phyloP scores from a whole-genome alignment of 2,113 vertebrate genomes.

The Peromyscus maniculatus region DNA sequence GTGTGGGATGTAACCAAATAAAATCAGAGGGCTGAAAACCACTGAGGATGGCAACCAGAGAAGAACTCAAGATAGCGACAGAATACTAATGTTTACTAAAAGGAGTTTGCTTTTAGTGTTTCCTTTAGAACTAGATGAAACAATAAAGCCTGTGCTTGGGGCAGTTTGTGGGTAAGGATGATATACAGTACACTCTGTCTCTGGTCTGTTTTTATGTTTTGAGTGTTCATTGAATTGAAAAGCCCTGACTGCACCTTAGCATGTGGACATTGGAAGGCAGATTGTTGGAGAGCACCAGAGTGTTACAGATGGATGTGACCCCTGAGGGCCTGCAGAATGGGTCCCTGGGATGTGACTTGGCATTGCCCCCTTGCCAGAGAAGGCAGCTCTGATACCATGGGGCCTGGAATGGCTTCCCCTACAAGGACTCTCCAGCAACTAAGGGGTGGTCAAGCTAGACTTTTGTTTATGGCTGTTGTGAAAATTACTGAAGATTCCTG shows the following conservation, averaged over 20 bases:
- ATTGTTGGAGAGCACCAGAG: background rate
- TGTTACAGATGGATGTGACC: background rate
- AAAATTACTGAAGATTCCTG: background rate
- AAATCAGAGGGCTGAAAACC: background rate
- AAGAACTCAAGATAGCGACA: background rate
- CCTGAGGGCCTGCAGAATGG: background rate
- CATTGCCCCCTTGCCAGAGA: background rate
- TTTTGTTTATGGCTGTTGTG: too few species aligned
- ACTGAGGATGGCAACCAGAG: background rate
- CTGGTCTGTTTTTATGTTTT: background rate
- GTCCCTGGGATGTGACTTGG: background rate
- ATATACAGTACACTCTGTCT: background rate
- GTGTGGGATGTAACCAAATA: background rate
- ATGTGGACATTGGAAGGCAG: background rate
- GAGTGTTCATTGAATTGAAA: background rate
- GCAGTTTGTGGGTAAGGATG: background rate
- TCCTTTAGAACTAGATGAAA: background rate
- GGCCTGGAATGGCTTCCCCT: background rate
- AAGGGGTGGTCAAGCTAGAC: background rate
- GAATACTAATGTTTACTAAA: background rate
- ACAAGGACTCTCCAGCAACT: background rate
- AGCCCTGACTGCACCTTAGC: background rate
- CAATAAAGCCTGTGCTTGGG: background rate
- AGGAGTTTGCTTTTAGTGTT: background rate
- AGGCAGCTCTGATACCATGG: background rate